Conservation (phyloP, 2,888 invertebrate genomes). For the Cremastinae sp. region DNA sequence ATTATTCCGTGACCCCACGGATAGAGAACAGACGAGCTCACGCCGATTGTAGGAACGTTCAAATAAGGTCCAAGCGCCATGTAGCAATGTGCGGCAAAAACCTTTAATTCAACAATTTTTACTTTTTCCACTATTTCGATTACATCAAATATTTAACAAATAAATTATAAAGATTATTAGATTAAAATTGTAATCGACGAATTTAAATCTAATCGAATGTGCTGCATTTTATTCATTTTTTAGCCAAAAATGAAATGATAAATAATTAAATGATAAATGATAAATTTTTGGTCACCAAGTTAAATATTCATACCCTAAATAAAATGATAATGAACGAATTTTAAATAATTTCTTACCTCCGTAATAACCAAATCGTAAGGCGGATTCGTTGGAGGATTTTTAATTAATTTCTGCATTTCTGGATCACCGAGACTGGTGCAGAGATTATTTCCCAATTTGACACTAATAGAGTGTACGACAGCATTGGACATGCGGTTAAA, state of each 20-base stretch:
- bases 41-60: conserved; percentile 70
- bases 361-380: conserved; percentile 67
- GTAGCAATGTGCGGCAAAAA: conserved; percentile 72
- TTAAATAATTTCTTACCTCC: conserved; percentile 61
- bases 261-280: no score
- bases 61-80: conserved; percentile 68
- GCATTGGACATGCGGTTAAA: conserved; percentile 45
- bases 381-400: conserved; percentile 66
- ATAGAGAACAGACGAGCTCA: conserved; percentile 67
- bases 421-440: conserved; percentile 64
- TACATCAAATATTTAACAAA: no score
- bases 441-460: conserved; percentile 59
- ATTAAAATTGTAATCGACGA: no score
- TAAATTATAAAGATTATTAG: no score
- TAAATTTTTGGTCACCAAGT: no score
- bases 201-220: no score
- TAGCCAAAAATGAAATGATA: no score
- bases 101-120: no score
- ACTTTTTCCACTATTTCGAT: no score
- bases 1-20: conserved; percentile 70
- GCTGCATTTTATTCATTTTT: no score
- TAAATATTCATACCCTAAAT: no score
- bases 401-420: conserved; percentile 63
- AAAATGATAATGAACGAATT: no score
- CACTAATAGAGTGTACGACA: conserved; percentile 53